Evolutionary conservation across 1,140 invertebrate genomes (phyloP).

Genomic region (Aphelenchoides fujianensis): DNA sequence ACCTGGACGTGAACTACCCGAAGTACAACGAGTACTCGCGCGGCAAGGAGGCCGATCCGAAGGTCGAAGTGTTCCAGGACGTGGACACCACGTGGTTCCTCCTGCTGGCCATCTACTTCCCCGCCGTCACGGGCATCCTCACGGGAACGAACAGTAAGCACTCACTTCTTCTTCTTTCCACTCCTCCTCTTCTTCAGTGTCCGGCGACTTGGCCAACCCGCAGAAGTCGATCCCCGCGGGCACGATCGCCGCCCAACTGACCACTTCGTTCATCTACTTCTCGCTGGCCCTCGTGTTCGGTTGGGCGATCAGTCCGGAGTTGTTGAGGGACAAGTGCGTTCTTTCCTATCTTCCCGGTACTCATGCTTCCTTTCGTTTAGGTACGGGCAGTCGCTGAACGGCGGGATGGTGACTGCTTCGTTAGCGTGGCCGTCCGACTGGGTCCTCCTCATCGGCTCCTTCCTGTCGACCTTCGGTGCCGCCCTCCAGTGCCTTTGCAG

Average conservation of each 20-base stretch:
- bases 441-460: conserved; percentile 95
- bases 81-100: conserved; percentile 92
- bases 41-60: conserved; percentile 33
- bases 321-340: conserved; percentile 56
- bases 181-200: conserved; percentile 48
- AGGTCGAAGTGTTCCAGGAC: conserved; percentile 67
- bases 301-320: conserved; percentile 46
- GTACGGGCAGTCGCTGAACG: conserved; percentile 52
- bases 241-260: conserved; percentile 90
- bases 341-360: conserved; percentile 12
- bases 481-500: conserved; percentile 82
- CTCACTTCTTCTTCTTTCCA: conserved; percentile 96
- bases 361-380: conserved; percentile 12
- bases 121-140: conserved; percentile 98
- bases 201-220: conserved; percentile 87
- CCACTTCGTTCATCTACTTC: conserved; percentile 85
- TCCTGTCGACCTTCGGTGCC: conserved; percentile 92
- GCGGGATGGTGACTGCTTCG: conserved; percentile 59
- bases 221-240: conserved; percentile 96
- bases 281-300: conserved; percentile 59
- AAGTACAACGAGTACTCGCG: conserved; percentile 33
- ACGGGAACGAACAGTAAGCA: conserved; percentile 81
- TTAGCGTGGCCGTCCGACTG: conserved; percentile 73
- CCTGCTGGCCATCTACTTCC: conserved; percentile 97
- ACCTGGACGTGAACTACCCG: conserved; percentile 50